Evolutionary conservation across 2,113 vertebrate species (phyloP).

Genomic region (Manacus vitellinus): DNA sequence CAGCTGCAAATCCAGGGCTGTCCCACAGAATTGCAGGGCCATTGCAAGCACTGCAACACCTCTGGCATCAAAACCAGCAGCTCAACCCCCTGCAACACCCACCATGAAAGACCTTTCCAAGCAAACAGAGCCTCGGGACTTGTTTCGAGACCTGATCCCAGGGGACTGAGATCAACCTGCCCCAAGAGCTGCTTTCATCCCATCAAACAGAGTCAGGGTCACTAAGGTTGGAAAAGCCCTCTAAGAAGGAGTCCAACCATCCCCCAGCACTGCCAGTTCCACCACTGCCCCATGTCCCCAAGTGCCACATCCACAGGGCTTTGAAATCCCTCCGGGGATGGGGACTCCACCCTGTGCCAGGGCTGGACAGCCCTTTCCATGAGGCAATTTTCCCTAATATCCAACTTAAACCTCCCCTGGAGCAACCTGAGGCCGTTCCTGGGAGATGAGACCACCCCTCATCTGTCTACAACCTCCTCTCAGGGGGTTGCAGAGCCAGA

Average conservation of each 20-base stretch:
- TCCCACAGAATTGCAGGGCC: accelerated
- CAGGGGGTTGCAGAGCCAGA: not conserved
- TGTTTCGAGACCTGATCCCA: accelerated
- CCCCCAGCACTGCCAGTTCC: not conserved
- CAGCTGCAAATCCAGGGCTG: not conserved
- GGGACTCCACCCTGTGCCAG: not conserved
- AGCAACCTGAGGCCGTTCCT: not conserved
- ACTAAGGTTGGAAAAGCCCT: not conserved
- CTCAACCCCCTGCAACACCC: not conserved
- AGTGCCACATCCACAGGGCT: not conserved
- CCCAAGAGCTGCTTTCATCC: not conserved
- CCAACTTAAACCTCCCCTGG: accelerated
- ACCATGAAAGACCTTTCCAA: accelerated
- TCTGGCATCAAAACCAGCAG: not conserved
- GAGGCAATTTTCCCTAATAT: not conserved
- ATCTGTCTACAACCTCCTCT: not conserved
- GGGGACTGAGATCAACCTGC: not conserved
- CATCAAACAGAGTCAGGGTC: not conserved
- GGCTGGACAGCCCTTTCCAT: not conserved
- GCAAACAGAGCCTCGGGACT: not conserved
- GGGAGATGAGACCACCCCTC: not conserved
- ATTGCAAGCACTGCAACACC: accelerated
- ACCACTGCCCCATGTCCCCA: not conserved
- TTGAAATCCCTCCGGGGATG: not conserved
- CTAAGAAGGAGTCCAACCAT: not conserved